Base-by-base conservation (phyloP, 2,888 invertebrate genomes). In the Plebejus anna region DNA sequence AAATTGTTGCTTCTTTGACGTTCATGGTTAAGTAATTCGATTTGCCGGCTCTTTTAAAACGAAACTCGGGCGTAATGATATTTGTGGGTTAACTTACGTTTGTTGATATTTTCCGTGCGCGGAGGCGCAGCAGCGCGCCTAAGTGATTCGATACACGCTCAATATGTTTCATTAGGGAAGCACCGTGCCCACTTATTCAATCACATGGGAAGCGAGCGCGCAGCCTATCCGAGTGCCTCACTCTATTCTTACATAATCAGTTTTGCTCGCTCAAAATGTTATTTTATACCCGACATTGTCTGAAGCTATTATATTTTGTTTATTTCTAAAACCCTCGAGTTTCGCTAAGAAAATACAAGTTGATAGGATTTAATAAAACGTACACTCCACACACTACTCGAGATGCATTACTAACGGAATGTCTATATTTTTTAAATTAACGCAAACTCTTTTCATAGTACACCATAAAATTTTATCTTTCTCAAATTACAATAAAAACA, bases 101-200 rank as follows among this genome's bases (percentile, higher is more conserved):
- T 90, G 90, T 91, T 90, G 90, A 86, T 86, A 84, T 86, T 87
- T 83, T 84, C 87, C 86, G 85, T 89, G 88, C 85, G 90, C 90
- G 90, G 88, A 83, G 89, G 89, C 90, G 89, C 90, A 90, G 86
- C 86, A 85, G 84, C 82, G 86, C 86, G 86, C 86, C 91, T 94
- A 94, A 94, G 93, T 94, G 93, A 91, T 91, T 92, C 92, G 90
- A 94, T 93, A 93, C 91, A 91, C 88, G 90, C 91, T 92, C 93
- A 92, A 93, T 93, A 93, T 92, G 92, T 93, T 93, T 94, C 92
- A 93, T 94, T 93, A 94, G 87, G 88, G 84, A 89, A 36, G 88
- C 85, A 82, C 89, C 88, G 88, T 85, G 88, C 85, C 87, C 88
- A 90, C 87, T 94, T 91, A 94, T 94, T 94, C 90, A 92, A 94